phyloP scores from a whole-genome alignment of 2,797 vertebrate genomes.

The Eulemur mongoz region DNA sequence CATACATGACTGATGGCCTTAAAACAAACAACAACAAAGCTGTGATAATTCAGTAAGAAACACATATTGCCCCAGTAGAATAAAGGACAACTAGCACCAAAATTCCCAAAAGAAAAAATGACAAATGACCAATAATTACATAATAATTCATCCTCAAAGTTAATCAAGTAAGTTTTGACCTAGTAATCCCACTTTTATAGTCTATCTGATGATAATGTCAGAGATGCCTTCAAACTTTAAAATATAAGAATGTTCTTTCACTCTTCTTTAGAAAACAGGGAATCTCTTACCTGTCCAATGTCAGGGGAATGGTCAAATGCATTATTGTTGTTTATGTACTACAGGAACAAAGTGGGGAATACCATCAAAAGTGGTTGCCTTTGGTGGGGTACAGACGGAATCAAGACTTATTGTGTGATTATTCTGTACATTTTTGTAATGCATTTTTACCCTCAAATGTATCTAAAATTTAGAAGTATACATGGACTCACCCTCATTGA shows the following conservation, averaged over 20 bases:
- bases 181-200: background rate
- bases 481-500: background rate
- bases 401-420: background rate
- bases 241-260: background rate
- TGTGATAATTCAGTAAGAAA: conserved; percentile 1
- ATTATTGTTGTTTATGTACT: background rate
- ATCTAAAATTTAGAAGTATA: conserved; percentile 6
- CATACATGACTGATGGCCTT: background rate
- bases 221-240: background rate
- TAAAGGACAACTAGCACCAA: background rate
- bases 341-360: background rate
- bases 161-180: background rate
- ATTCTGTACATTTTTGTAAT: background rate
- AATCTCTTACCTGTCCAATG: background rate
- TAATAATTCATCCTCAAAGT: background rate
- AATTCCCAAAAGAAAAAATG: background rate
- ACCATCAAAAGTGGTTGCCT: background rate
- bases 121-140: background rate
- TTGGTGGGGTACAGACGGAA: background rate
- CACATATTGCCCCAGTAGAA: background rate
- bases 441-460: background rate
- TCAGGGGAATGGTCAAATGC: background rate
- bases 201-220: background rate
- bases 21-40: conserved; percentile 45
- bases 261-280: background rate